Evolutionary conservation across 2,888 invertebrate species (phyloP).

Genomic region (Orchestes rusci): DNA sequence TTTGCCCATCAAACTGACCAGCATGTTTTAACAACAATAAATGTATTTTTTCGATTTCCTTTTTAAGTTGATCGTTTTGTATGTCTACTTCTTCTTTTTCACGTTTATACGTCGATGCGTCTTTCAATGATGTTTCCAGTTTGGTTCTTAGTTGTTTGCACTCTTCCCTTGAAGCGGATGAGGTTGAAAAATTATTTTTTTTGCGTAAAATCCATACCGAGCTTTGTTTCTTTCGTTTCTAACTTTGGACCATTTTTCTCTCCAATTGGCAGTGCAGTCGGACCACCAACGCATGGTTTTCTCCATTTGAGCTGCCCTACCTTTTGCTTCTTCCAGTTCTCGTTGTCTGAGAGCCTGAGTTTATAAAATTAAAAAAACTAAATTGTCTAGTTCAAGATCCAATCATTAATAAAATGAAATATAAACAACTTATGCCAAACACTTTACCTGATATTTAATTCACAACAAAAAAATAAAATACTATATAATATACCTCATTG

Average conservation of each 20-base stretch:
- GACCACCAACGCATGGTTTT: constrained; percentile 99
- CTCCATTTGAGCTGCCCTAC: constrained; percentile 96
- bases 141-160: constrained; percentile 74
- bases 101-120: constrained; percentile 63
- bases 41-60: constrained; percentile 75
- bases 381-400: too few relatives aligned
- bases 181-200: too few relatives aligned
- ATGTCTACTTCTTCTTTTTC: constrained; percentile 73
- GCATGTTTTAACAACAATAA: constrained; percentile 60
- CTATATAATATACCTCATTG: constrained; percentile 52
- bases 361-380: too few relatives aligned
- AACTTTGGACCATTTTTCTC: constrained; percentile 93
- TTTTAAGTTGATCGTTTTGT: constrained; percentile 68
- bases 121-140: constrained; percentile 71
- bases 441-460: not conserved
- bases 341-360: constrained; percentile 55
- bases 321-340: constrained; percentile 90
- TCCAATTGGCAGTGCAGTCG: constrained; percentile 94
- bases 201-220: constrained; percentile 28
- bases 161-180: constrained; percentile 47
- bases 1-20: constrained; percentile 57
- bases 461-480: constrained; percentile 1
- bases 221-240: constrained; percentile 90
- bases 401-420: too few relatives aligned
- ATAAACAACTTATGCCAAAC: too few relatives aligned